Evolutionary conservation across 2,113 vertebrate species (phyloP), one percentile per base, ranked within the genome.

Genomic region (Labeo rohita): DNA sequence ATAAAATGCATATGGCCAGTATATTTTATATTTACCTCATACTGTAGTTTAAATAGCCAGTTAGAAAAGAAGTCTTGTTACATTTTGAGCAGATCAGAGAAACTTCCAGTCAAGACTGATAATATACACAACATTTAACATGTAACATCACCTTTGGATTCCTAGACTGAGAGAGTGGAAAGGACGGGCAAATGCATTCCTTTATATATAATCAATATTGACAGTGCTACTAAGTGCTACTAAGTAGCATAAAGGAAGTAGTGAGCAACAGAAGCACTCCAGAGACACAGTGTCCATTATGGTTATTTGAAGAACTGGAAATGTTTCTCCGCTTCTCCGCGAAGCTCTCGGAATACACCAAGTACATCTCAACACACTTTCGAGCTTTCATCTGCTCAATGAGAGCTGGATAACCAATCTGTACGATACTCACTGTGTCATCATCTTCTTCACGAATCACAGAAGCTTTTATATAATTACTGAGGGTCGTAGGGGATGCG

Each of bases 351-450:
- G 91, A 91, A 84, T 92, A 90, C 59, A 66, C 85, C 18, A 94
- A 84, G 88, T 93, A 95, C 28, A 89, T 80, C 83, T 94, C 90
- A 18, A 93, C 52, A 68, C 94, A 95, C 50, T 82, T 93, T 56
- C 82, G 91, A 16, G 85, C 85, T 81, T 94, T 94, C 78, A 94
- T 11, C 90, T 95, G 94, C 23, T 91, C 79, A 4, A 94, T 93
- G 66, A 95, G 89, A 18, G 91, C 93, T 0, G 94, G 95, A 63
- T 94, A 95, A 11, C 92, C 94, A 6, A 94, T 94, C 84, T 94
- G 93, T 83, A 91, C n/a, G 70, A 95, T 92, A 87, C 92, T 94
- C 50, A 94, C 93, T 6, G 90, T 88, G 2, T 90, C 84, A 13
- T 89, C 74, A 15, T 83, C 74, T 9, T 65, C 83, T 11, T 84